A percentile compares a stretch with the other conserved stretches of the same genome.
Conservation (phyloP, 2,113 vertebrate species). For the Pholis gunnellus region DNA sequence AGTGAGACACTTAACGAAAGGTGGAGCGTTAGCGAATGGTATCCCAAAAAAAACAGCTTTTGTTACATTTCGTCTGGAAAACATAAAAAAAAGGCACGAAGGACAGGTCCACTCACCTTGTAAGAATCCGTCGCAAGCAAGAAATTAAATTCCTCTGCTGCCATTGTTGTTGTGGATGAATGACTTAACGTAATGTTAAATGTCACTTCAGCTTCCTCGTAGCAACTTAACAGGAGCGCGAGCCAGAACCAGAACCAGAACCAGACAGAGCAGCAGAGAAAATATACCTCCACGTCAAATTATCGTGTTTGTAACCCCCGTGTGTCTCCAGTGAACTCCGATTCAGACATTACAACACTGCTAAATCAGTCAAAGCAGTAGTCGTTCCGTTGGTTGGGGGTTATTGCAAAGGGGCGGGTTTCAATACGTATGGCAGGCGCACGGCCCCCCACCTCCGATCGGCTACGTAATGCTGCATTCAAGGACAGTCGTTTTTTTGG, state of each 20-base stretch:
- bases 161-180: constrained; percentile 73
- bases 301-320: rapidly evolving
- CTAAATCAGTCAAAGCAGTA: neutral
- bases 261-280: neutral
- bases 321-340: neutral
- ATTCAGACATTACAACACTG: neutral
- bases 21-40: neutral
- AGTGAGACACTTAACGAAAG: neutral
- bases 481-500: neutral
- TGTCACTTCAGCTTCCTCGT: constrained; percentile 11
- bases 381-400: constrained; percentile 18
- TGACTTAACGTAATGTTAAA: constrained; percentile 35
- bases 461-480: constrained; percentile 54
- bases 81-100: neutral
- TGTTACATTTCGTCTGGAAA: no score
- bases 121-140: constrained; percentile 84
- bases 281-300: neutral
- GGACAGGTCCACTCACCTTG: constrained; percentile 74
- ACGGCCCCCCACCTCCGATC: neutral
- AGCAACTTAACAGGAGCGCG: neutral
- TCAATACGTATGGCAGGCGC: constrained; percentile 7
- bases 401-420: constrained; percentile 31
- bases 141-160: constrained; percentile 83
- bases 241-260: rapidly evolving
- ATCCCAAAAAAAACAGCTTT: neutral